A percentile compares a stretch with the other conserved stretches of the same genome.
These are phyloP conservation scores for Osmerus eperlanus DNA, from an alignment of 2,113 vertebrate genomes.

Conservation along the genomic window DNA sequence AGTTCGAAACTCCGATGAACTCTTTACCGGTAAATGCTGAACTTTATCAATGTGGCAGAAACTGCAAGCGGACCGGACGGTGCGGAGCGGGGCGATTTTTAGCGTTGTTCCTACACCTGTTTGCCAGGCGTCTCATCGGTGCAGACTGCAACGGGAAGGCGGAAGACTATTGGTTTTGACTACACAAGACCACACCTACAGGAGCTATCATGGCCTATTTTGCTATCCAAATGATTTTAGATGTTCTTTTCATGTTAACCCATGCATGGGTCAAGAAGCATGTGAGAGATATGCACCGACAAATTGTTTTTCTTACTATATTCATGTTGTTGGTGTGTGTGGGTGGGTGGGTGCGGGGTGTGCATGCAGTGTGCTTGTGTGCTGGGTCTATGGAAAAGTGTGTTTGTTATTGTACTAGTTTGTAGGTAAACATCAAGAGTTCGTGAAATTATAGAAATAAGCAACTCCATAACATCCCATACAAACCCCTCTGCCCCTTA, in stretches of 20 bases:
- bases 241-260: neutral
- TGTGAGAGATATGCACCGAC: neutral
- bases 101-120: conserved; percentile 21
- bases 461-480: too few relatives aligned
- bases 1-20: neutral
- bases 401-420: too few relatives aligned
- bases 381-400: neutral
- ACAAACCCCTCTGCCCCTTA: too few relatives aligned
- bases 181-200: conserved; percentile 54
- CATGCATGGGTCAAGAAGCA: too few relatives aligned
- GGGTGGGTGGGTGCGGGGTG: neutral
- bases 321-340: neutral
- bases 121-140: neutral
- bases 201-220: neutral
- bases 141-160: conserved; percentile 35
- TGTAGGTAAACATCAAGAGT: too few relatives aligned
- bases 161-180: conserved; percentile 31
- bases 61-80: neutral
- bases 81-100: neutral
- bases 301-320: neutral
- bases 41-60: neutral
- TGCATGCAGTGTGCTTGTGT: neutral
- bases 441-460: too few relatives aligned
- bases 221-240: conserved; percentile 13
- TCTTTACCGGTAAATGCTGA: neutral